Conservation (phyloP, 2,888 invertebrate species). For the Ophraella communa region DNA sequence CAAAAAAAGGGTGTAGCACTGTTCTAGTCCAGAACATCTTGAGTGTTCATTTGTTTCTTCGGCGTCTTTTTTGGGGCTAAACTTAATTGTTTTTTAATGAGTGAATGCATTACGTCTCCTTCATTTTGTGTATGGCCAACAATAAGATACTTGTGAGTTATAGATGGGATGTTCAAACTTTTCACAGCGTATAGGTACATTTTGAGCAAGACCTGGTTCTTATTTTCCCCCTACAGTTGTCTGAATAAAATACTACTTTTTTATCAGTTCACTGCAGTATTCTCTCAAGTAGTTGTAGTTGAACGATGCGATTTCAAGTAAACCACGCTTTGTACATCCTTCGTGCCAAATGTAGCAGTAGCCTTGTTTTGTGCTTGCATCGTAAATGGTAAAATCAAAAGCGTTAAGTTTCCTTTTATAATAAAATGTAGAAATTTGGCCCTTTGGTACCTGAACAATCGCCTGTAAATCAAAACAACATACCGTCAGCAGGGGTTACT, state of each 20-base stretch:
- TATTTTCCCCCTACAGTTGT: conserved; percentile 19
- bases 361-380: conserved; percentile 8
- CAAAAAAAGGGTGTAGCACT: not conserved
- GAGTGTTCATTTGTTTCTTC: conserved; percentile 2
- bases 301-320: conserved; percentile 22
- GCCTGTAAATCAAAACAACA: conserved; percentile 28
- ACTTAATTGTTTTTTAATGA: conserved; percentile 1
- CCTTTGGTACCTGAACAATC: conserved; percentile 26
- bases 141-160: conserved; percentile 7
- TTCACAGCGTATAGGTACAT: too few relatives aligned
- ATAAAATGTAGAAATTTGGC: conserved; percentile 30
- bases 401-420: conserved; percentile 28
- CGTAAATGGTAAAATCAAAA: conserved; percentile 21
- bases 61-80: conserved; percentile 9
- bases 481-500: too few relatives aligned
- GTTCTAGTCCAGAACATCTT: conserved; percentile 4
- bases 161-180: too few relatives aligned
- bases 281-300: conserved; percentile 18
- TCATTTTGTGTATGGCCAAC: conserved; percentile 13
- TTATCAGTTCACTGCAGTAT: conserved; percentile 7
- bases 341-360: conserved; percentile 24
- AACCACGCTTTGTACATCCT: conserved; percentile 13
- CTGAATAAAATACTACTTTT: conserved; percentile 18
- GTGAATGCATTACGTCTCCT: conserved; percentile 9
- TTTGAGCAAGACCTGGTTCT: too few relatives aligned